Evolutionary conservation across 2,888 invertebrate species (phyloP), one percentile per base, ranked within the genome.

Genomic region (Epirrhoe alternata): DNA sequence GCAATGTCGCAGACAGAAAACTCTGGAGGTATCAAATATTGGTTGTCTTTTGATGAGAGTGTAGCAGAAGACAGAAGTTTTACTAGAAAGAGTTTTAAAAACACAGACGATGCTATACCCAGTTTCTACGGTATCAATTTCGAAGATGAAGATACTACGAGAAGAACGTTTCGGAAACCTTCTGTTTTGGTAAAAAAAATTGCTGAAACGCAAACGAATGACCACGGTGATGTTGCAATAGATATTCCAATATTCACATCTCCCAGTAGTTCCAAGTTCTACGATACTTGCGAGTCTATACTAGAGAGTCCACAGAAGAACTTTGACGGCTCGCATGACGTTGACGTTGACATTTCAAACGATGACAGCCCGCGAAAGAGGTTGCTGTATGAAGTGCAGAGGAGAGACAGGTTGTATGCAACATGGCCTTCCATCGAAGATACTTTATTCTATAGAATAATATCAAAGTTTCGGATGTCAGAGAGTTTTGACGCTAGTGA

Each of bases 371-470:
- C 81, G 0, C 71, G 70, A 7, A 83, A 80, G 55, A 75, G 66
- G 24, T 61, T 87, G 16, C 35, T 91, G 0, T 90, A 87, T 58
- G 85, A 85, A 56, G 66, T 81, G 4, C 77, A 77, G 16, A 77
- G 69, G 8, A 73, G 71, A 42, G 68, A 64, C 12, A 76, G 86
- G 4, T 62, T 82, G n/a, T 83, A 86, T 33, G 76, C 82, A 0
- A 90, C 88, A 3, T 93, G 93, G 93, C 93, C 93, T 0, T 92
- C 93, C 0, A 89, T 83, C 30, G 92, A 93, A 58, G 84, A 91
- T 10, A 85, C 91, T 0, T 16, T 92, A 12, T 90, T 91, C 68
- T 93, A 91, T 61, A 86, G 80, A 35, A 85, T 93, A 1, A 82
- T 92, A 12, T 88, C 92, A 0, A 86, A 90, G 62, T 93, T 92